phyloP scores from a whole-genome alignment of 2,113 vertebrate species.

The Amblyornis subalaris region DNA sequence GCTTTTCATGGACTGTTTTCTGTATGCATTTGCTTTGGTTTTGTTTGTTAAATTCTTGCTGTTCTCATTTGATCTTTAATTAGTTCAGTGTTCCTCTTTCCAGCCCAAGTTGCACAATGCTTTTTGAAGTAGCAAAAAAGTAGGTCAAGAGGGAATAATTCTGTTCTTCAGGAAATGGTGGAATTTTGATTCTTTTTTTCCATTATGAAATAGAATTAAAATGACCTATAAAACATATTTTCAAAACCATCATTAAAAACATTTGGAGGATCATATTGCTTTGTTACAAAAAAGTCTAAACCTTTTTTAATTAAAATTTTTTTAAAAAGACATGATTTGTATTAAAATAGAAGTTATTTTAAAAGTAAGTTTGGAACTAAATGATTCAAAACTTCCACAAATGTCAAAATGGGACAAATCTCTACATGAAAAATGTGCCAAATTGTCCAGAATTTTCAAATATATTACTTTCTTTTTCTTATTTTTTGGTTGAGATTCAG shows the following conservation, averaged over 20 bases:
- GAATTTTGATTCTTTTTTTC: not conserved
- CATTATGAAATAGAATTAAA: not conserved
- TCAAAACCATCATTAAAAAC: not conserved
- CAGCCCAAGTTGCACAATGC: slow-evolving; percentile 14
- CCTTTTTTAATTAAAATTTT: not conserved
- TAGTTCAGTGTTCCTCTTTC: slow-evolving; percentile 1
- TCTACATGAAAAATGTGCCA: not conserved
- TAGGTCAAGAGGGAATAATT: not conserved
- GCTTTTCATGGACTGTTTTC: not conserved
- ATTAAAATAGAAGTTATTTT: not conserved
- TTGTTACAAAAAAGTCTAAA: not conserved
- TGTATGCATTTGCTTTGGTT: not conserved
- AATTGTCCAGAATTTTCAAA: not conserved
- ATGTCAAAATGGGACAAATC: not conserved
- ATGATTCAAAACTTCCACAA: not conserved
- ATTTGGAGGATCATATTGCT: not conserved
- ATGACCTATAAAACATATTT: not conserved
- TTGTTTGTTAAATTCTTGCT: slow-evolving; percentile 37
- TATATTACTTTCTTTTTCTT: not conserved
- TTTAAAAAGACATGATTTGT: not conserved
- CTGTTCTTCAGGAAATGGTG: slow-evolving; percentile 19
- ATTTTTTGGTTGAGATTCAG: not conserved
- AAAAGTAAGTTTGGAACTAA: not conserved
- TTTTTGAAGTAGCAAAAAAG: slow-evolving; percentile 6
- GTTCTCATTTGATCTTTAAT: slow-evolving; percentile 39